Evolutionary conservation across 2,888 invertebrate species (phyloP).

Genomic region (Tenthredo scrophulariae): DNA sequence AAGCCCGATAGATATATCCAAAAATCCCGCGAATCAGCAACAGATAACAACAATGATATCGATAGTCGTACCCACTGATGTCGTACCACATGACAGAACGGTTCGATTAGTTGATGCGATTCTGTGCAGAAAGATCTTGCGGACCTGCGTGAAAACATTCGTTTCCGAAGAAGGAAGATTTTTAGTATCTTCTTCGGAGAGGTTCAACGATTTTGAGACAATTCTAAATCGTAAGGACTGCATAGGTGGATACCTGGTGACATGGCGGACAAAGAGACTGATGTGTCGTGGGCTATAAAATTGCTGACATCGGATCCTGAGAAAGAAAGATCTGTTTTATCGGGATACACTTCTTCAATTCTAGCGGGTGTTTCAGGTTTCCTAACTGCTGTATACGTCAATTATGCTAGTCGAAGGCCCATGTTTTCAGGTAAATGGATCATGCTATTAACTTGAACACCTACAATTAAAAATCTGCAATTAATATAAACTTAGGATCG

Average conservation of each 20-base stretch:
- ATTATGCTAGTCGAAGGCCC: constrained; percentile 61
- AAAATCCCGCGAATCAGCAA: background rate
- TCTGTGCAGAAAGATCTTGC: background rate
- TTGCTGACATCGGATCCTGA: constrained; percentile 65
- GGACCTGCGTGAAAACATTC: background rate
- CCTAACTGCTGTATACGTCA: constrained; percentile 51
- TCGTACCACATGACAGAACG: background rate
- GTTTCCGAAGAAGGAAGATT: background rate
- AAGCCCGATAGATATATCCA: background rate
- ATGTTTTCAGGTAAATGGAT: constrained; percentile 61
- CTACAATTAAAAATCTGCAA: background rate
- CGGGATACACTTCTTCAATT: constrained; percentile 42
- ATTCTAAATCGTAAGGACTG: background rate
- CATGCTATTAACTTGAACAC: background rate
- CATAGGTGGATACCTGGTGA: background rate
- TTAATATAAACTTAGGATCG: background rate
- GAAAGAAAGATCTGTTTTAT: constrained; percentile 51
- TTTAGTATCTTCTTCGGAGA: background rate
- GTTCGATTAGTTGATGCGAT: background rate
- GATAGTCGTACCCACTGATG: background rate
- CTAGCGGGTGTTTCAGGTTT: constrained; percentile 47
- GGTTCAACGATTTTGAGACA: background rate
- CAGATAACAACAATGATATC: constrained; percentile 15
- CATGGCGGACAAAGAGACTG: constrained; percentile 59
- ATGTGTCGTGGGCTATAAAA: constrained; percentile 72